A percentile compares a stretch with the other conserved stretches of the same genome.
Conservation (phyloP, 2,888 invertebrate species). For the Ischnura elegans region DNA sequence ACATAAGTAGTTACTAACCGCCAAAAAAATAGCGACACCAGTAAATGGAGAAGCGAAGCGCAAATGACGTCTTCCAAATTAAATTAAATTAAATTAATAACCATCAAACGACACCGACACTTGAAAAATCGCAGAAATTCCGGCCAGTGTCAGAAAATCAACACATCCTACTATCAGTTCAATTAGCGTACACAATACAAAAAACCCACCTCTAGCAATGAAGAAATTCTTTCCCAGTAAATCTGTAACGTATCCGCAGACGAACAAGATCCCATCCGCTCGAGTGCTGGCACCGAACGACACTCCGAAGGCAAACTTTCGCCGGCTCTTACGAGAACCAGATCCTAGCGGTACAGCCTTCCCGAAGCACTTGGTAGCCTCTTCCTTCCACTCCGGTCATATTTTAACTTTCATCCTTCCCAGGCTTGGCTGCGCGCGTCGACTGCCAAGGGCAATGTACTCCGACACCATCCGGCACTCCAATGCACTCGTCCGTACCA, state of each 20-base stretch:
- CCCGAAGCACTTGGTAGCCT: conserved; percentile 58
- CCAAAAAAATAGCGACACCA: too few species aligned
- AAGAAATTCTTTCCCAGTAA: neutral
- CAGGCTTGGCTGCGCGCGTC: conserved; percentile 60
- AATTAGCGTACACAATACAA: neutral
- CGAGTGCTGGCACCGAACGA: conserved; percentile 25
- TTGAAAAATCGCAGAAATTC: neutral
- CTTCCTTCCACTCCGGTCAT: conserved; percentile 59
- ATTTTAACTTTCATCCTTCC: conserved; percentile 67
- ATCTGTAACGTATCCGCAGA: neutral
- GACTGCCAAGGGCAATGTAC: conserved; percentile 64
- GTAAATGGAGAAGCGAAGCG: too few species aligned
- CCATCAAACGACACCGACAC: neutral
- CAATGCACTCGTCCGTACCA: neutral
- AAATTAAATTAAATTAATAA: too few species aligned
- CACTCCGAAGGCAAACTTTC: conserved; percentile 49
- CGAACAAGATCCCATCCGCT: conserved; percentile 39
- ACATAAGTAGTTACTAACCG: too few species aligned
- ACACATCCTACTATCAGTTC: neutral
- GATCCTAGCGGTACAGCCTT: conserved; percentile 50
- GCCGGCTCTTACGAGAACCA: conserved; percentile 54
- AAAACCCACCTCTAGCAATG: neutral
- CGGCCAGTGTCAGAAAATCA: neutral
- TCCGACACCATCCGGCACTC: neutral
- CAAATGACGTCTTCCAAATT: too few species aligned